Evolutionary conservation across 2,113 vertebrate genomes (phyloP).

Genomic region (Sakesphorus luctuosus): DNA sequence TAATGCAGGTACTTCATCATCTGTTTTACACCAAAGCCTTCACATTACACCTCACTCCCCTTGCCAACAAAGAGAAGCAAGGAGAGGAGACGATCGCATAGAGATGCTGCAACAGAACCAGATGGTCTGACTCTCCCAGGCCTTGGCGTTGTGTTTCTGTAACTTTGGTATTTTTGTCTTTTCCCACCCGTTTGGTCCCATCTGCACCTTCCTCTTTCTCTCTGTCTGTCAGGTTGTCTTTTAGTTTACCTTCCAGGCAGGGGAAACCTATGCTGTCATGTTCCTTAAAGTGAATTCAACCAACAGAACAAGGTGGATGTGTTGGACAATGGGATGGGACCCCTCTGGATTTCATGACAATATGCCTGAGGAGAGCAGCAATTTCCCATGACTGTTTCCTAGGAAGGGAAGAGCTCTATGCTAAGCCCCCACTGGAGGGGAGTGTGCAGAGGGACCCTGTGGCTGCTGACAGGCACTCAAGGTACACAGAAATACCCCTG

Average conservation of each 20-base stretch:
- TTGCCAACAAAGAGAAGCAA: not conserved
- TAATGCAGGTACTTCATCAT: not conserved
- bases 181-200: not conserved
- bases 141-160: not conserved
- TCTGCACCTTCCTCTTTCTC: not conserved
- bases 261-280: not conserved
- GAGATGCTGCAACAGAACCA: not conserved
- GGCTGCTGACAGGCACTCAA: not conserved
- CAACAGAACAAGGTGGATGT: accelerated
- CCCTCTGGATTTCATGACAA: not conserved
- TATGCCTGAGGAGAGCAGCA: not conserved
- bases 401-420: not conserved
- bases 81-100: accelerated
- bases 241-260: not conserved
- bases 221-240: not conserved
- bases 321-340: too few species aligned
- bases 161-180: not conserved
- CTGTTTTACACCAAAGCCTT: not conserved
- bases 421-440: accelerated
- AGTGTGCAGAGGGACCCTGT: accelerated
- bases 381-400: not conserved
- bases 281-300: not conserved
- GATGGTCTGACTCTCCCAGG: not conserved
- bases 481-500: not conserved
- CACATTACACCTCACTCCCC: not conserved